Conservation (phyloP, 2,113 vertebrate genomes). For the Columba janthina region DNA sequence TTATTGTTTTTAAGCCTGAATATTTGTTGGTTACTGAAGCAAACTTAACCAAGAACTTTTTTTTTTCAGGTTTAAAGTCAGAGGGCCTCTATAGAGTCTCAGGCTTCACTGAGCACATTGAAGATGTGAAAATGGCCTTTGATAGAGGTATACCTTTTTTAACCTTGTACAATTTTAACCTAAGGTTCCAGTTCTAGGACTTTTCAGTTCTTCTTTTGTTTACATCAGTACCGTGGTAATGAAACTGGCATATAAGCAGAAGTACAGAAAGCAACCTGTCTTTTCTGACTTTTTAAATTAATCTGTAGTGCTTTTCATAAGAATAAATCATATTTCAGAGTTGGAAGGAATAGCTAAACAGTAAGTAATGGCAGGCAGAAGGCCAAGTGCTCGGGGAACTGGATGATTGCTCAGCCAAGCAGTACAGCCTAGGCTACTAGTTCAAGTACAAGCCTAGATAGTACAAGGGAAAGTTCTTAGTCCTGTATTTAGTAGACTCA, state of each 20-base stretch:
- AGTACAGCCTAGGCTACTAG: background rate
- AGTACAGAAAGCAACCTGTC: background rate
- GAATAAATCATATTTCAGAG: background rate
- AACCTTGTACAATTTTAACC: background rate
- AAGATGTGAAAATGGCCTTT: constrained; percentile 94
- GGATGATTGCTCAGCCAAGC: background rate
- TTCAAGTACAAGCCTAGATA: background rate
- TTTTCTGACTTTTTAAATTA: background rate
- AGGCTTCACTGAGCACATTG: constrained; percentile 95
- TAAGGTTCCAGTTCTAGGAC: background rate
- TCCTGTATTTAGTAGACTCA: background rate
- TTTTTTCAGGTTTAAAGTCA: constrained; percentile 86
- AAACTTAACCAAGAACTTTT: constrained; percentile 14
- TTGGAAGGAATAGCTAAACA: background rate
- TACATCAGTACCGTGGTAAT: background rate
- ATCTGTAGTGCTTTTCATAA: background rate
- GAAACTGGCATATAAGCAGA: background rate
- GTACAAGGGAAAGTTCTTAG: background rate
- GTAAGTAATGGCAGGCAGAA: background rate
- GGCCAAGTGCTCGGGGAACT: background rate
- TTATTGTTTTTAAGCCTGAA: background rate
- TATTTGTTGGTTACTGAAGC: background rate
- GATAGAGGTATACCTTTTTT: constrained; percentile 86
- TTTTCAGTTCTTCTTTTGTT: background rate
- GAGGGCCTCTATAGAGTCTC: constrained; percentile 97